These are phyloP conservation scores for Parambassis ranga DNA, from an alignment of 2,797 vertebrate species.

Conservation along the genomic window DNA sequence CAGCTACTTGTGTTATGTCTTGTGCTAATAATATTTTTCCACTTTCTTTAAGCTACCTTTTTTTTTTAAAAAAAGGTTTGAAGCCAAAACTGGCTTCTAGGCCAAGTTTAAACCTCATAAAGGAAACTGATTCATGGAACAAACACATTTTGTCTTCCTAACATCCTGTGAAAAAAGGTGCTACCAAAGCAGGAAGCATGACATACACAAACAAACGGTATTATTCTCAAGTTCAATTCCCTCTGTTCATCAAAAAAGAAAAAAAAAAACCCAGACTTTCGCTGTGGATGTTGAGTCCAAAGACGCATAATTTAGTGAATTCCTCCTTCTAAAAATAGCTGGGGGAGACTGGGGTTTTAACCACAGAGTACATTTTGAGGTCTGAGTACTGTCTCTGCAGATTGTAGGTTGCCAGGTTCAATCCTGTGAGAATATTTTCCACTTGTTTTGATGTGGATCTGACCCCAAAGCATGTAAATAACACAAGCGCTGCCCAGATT, in stretches of 20 bases:
- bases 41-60: slow-evolving; percentile 22
- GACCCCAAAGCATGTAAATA: slow-evolving; percentile 53
- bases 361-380: slow-evolving; percentile 78
- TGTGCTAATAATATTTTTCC: slow-evolving; percentile 28
- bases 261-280: slow-evolving; percentile 26
- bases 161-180: slow-evolving; percentile 36
- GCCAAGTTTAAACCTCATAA: slow-evolving; percentile 31
- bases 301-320: slow-evolving; percentile 72
- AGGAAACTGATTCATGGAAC: slow-evolving; percentile 32
- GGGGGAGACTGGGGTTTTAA: slow-evolving; percentile 62
- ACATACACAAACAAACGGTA: slow-evolving; percentile 60
- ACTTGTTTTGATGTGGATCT: slow-evolving; percentile 51
- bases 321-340: slow-evolving; percentile 76
- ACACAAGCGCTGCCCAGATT: slow-evolving; percentile 17
- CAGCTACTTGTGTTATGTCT: slow-evolving; percentile 9
- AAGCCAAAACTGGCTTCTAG: neutral
- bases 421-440: slow-evolving; percentile 52
- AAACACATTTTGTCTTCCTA: slow-evolving; percentile 42
- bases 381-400: slow-evolving; percentile 63
- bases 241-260: slow-evolving; percentile 62
- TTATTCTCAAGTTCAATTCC: slow-evolving; percentile 55
- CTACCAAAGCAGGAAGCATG: slow-evolving; percentile 47
- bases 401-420: slow-evolving; percentile 57
- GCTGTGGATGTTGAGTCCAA: slow-evolving; percentile 52
- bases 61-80: slow-evolving; percentile 25